A percentile compares a stretch with the other conserved stretches of the same genome.
Evolutionary conservation across 2,888 invertebrate genomes (phyloP).

Genomic region (Alviniconcha strummeri): DNA sequence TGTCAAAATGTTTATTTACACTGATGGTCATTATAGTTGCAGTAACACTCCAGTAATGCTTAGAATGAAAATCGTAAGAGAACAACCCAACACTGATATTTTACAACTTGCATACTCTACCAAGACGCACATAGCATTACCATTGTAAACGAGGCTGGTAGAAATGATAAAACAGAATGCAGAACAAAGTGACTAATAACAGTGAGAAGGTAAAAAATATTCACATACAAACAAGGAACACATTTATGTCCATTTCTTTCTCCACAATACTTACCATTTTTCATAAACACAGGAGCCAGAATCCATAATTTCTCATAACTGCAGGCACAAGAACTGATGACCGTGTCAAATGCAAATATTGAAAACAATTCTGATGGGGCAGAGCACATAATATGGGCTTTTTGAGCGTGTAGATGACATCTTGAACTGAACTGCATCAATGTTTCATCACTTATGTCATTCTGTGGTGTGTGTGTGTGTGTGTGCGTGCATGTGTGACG

Average conservation of each 20-base stretch:
- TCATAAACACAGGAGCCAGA: too few species aligned
- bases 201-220: neutral
- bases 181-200: neutral
- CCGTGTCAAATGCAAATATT: too few species aligned
- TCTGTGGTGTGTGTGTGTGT: too few species aligned
- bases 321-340: too few species aligned
- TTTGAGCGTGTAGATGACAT: too few species aligned
- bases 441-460: too few species aligned
- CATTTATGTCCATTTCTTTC: neutral
- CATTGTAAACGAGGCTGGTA: neutral
- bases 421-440: too few species aligned
- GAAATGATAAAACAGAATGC: neutral
- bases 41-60: slow-evolving; percentile 29
- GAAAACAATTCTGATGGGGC: too few species aligned
- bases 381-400: too few species aligned
- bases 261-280: too few species aligned
- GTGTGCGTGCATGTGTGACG: too few species aligned
- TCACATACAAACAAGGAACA: neutral
- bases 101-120: neutral
- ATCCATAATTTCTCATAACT: too few species aligned
- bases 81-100: neutral
- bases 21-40: slow-evolving; percentile 9
- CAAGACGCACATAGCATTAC: neutral
- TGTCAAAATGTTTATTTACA: slow-evolving; percentile 25
- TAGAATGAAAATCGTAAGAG: neutral